Evolutionary conservation across 2,113 vertebrate species (phyloP), one percentile per base, ranked within the genome.

Genomic region (Lampris incognitus): DNA sequence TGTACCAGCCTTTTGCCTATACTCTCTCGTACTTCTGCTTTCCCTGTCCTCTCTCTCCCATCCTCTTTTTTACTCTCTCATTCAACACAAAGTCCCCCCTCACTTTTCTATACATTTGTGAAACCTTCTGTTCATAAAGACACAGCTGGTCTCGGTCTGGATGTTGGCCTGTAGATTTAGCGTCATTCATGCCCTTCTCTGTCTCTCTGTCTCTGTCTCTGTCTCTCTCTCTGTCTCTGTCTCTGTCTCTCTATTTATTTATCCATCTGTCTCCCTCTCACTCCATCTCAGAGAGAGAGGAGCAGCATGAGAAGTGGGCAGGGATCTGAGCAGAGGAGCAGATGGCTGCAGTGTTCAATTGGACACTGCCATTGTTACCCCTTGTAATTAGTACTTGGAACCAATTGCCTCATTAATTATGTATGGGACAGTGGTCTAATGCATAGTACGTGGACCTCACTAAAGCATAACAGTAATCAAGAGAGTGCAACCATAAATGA

Each of bases 361-460:
- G 88, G 89, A 89, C 84, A 78, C 61, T 44, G 73, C 73, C 72
- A 65, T 82, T 88, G 83, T 86, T 24, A 69, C 60, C 86, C 69
- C 69, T 76, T 44, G 39, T 92, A 91, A 91, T 89, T 89, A 89
- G 80, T 85, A 69, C 90, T 91, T 90, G 86, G 86, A 87, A 89
- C 77, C 84, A 83, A 87, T 75, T 81, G 84, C 69, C 69, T 88
- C 54, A 87, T 92, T 90, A 86, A 91, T 92, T 91, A 92, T 92
- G 91, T 85, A 90, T 78, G 85, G 82, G 73, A 74, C 63, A 69
- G 71, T 75, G 77, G 88, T 84, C 87, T 91, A 87, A 89, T 85
- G 86, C 80, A 80, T 61, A 78, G 72, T 36, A 75, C 80, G 78
- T 59, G 10, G 9, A 78, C 85, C 82, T 65, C 55, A 46, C 74